A percentile compares a stretch with the other conserved stretches of the same genome.
phyloP scores from a whole-genome alignment of 2,113 vertebrate species.

The Lagopus leucura region DNA sequence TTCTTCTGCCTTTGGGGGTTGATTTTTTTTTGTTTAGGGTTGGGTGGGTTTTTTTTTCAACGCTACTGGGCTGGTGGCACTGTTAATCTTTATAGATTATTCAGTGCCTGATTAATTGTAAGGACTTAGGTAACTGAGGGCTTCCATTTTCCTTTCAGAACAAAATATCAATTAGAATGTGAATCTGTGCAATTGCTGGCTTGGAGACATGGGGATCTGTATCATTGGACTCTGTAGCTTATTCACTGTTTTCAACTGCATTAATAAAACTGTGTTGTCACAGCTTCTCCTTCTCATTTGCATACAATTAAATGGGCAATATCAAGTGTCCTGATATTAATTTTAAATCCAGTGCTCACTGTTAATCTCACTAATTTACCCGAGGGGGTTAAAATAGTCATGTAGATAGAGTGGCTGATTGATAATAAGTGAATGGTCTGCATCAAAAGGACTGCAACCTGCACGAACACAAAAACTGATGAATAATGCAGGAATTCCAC shows the following conservation, averaged over 20 bases:
- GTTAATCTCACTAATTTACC: background rate
- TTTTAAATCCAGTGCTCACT: background rate
- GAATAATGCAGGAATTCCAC: background rate
- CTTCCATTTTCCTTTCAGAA: conserved; percentile 44
- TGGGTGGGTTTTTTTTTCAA: background rate
- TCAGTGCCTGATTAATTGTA: conserved; percentile 42
- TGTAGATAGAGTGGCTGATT: background rate
- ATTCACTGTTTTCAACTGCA: conserved; percentile 6
- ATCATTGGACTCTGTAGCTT: conserved; percentile 2
- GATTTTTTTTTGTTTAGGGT: background rate
- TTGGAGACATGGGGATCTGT: background rate
- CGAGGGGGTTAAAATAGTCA: background rate
- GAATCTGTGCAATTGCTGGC: conserved; percentile 6
- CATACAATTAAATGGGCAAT: background rate
- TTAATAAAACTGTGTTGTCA: background rate
- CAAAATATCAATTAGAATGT: conserved; percentile 48
- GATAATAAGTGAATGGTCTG: background rate
- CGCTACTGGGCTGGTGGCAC: background rate
- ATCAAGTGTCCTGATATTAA: background rate
- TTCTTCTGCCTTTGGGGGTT: background rate
- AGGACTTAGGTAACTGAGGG: conserved; percentile 13
- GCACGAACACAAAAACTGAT: background rate
- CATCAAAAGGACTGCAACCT: background rate
- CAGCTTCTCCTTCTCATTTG: conserved; percentile 6
- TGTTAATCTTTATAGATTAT: conserved; percentile 19